A percentile compares a stretch with the other conserved stretches of the same genome.
Evolutionary conservation across 1,140 invertebrate genomes (phyloP).

Genomic region (Vanessa atalanta): DNA sequence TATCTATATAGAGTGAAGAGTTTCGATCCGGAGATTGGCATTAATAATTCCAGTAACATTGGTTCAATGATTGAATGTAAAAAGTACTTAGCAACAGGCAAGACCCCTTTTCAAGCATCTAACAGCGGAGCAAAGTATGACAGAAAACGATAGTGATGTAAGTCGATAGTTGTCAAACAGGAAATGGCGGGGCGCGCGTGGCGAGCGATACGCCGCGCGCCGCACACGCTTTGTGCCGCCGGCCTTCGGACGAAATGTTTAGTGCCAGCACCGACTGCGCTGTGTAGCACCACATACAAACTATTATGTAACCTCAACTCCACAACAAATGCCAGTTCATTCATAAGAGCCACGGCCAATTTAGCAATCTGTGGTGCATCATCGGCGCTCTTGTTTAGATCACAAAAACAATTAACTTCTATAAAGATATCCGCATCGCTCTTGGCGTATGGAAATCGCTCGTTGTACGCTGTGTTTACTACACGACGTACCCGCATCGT

Average conservation of each 20-base stretch:
- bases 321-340: constrained; percentile 73
- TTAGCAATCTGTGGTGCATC: constrained; percentile 54
- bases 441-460: constrained; percentile 12
- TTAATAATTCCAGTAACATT: constrained; percentile 66
- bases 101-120: constrained; percentile 75
- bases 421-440: constrained; percentile 36
- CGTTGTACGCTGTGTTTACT: constrained; percentile 39
- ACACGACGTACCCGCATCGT: constrained; percentile 29
- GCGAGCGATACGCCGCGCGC: constrained; percentile 68
- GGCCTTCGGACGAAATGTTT: constrained; percentile 76
- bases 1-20: constrained; percentile 65
- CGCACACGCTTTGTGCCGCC: constrained; percentile 69
- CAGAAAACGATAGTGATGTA: constrained; percentile 80
- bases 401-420: constrained; percentile 40
- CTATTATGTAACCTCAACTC: constrained; percentile 68
- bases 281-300: constrained; percentile 59
- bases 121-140: constrained; percentile 70
- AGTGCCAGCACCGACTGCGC: constrained; percentile 55
- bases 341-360: constrained; percentile 66
- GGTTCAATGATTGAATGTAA: constrained; percentile 62
- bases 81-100: constrained; percentile 70
- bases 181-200: constrained; percentile 76
- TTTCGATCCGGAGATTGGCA: constrained; percentile 54
- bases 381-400: constrained; percentile 42
- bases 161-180: constrained; percentile 80